These are phyloP conservation scores for Cyanoramphus novaezelandiae DNA, from an alignment of 2,113 vertebrate genomes.

Conservation along the genomic window DNA sequence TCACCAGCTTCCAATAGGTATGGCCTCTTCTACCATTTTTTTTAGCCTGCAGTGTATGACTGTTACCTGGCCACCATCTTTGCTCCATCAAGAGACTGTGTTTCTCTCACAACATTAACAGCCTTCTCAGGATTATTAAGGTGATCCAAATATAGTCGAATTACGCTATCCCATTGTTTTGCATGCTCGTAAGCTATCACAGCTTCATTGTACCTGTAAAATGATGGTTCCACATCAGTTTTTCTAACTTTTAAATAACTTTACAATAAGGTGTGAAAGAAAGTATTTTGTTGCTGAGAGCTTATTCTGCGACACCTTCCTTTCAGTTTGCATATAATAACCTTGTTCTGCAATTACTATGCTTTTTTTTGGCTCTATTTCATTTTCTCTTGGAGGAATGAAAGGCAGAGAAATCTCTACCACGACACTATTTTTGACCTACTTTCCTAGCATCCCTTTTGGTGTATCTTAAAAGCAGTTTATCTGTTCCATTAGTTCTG, in stretches of 20 bases:
- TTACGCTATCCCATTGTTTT: conserved; percentile 91
- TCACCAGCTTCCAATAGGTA: not conserved
- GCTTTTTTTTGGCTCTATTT: not conserved
- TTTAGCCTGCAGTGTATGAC: not conserved
- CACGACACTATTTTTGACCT: not conserved
- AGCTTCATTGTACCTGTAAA: conserved; percentile 88
- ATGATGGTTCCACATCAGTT: not conserved
- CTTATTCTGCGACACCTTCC: not conserved
- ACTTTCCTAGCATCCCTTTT: not conserved
- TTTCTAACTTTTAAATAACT: not conserved
- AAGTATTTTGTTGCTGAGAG: not conserved
- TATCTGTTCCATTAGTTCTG: not conserved
- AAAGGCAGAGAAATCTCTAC: not conserved
- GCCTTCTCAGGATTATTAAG: conserved; percentile 93
- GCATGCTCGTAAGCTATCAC: conserved; percentile 90
- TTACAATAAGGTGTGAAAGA: not conserved
- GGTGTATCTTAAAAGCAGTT: not conserved
- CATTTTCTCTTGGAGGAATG: not conserved
- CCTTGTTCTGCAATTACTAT: not conserved
- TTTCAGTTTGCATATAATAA: not conserved
- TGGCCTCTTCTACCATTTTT: not conserved
- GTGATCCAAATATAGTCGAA: conserved; percentile 92
- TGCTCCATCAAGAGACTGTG: conserved; percentile 93
- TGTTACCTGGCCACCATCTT: conserved; percentile 96
- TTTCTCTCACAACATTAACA: conserved; percentile 89